phyloP scores from a whole-genome alignment of 37 sponge, comb jelly and placozoan species.

The Beroe ovata region DNA sequence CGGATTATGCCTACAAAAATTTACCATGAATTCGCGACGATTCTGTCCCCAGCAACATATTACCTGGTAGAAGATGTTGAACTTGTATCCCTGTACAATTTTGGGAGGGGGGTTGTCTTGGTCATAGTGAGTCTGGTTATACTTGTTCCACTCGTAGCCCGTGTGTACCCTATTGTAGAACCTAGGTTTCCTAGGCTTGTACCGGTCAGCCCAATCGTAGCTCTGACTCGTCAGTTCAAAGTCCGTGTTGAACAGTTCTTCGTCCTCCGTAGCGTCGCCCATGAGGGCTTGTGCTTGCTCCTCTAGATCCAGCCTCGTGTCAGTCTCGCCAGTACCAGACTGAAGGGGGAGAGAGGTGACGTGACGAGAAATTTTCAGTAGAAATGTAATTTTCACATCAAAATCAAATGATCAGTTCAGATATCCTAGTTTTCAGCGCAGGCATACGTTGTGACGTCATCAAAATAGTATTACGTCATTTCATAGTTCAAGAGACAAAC shows the following conservation, averaged over 20 bases:
- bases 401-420: too few species aligned
- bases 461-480: too few species aligned
- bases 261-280: constrained; percentile 73
- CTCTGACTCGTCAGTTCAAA: constrained; percentile 71
- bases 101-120: constrained; percentile 99
- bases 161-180: constrained; percentile 99
- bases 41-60: not conserved
- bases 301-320: not conserved
- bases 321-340: not conserved
- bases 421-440: too few species aligned
- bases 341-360: too few species aligned
- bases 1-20: too few species aligned
- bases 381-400: too few species aligned
- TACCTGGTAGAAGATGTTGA: constrained; percentile 81
- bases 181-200: constrained; percentile 92
- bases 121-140: constrained; percentile 99
- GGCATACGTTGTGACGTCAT: too few species aligned
- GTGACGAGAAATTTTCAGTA: too few species aligned
- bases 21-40: too few species aligned
- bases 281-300: constrained; percentile 47
- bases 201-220: constrained; percentile 93
- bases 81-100: constrained; percentile 99
- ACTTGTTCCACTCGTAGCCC: constrained; percentile 99
- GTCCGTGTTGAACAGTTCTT: constrained; percentile 87
- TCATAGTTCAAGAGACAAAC: not conserved